Conservation (phyloP, 2,888 invertebrate genomes). For the Leptura quadrifasciata region DNA sequence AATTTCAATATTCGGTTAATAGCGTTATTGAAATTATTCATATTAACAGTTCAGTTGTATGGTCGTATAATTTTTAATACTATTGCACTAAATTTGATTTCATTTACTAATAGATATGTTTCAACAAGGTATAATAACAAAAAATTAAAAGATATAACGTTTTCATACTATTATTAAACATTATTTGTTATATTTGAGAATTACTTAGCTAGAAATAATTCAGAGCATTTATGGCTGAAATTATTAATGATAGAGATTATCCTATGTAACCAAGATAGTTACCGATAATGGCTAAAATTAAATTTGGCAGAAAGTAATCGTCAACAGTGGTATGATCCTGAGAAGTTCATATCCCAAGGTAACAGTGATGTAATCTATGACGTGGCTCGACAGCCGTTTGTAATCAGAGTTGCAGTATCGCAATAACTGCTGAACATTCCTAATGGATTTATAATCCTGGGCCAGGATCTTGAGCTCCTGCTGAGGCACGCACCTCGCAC, state of each 20-base stretch:
- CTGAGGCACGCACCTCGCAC: constrained; percentile 60
- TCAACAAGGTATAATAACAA: too few relatives aligned
- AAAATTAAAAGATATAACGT: too few relatives aligned
- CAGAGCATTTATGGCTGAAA: neutral
- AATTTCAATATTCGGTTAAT: too few relatives aligned
- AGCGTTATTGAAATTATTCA: too few relatives aligned
- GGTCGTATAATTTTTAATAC: too few relatives aligned
- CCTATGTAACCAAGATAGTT: constrained; percentile 58
- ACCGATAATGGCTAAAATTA: constrained; percentile 65
- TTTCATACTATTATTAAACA: too few relatives aligned
- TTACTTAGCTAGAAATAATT: neutral
- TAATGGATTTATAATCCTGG: constrained; percentile 71
- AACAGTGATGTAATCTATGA: constrained; percentile 71
- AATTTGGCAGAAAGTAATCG: constrained; percentile 61
- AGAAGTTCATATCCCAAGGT: constrained; percentile 70
- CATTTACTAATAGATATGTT: too few relatives aligned
- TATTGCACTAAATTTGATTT: too few relatives aligned
- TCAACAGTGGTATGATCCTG: constrained; percentile 61
- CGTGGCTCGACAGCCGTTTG: constrained; percentile 51
- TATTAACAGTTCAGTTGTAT: too few relatives aligned
- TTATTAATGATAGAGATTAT: constrained; percentile 50
- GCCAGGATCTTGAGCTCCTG: constrained; percentile 60
- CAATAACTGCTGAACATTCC: constrained; percentile 68
- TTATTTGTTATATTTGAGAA: neutral
- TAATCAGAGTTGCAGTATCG: constrained; percentile 67